Base-by-base conservation (phyloP, 2,113 vertebrate genomes). In the Larimichthys polyactis region DNA sequence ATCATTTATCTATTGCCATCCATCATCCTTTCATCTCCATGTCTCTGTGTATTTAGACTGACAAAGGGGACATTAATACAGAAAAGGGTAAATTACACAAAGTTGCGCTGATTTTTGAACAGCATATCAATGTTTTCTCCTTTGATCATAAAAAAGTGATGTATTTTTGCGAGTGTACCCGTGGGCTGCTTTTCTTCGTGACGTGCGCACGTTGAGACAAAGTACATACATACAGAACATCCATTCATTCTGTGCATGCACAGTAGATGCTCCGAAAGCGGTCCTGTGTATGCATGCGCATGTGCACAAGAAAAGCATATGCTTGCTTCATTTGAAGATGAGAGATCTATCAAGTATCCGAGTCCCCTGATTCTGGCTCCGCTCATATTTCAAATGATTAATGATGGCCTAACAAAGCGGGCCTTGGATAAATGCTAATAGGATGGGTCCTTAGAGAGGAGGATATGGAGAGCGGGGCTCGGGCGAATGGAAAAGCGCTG, bases 301-400 rank as follows among this genome's bases (percentile, higher is more conserved):
- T 19, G 59, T 72, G 84, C 81, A 84, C 79, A 73, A 75, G 71
- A 83, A 65, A 87, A 83, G 79, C 90, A 90, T 88, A 90, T 83
- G 87, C 87, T 81, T 43, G 64, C 80, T 86, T 85, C 79, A 87
- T 84, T 87, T 83, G 84, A 90, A 88, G 89, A 90, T 86, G 79
- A 90, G 90, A 78, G 81, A 92, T 93, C 86, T 83, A 88, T 92
- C 91, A 90, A 90, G 86, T 69, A 75, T 89, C 73, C 12, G 19
- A 78, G 78, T 90, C 86, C 83, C 90, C 68, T 24, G 91, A 85
- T 91, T 84, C 83, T 22, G 27, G 48, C 85, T 79, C 64, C 80
- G 43, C 89, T 94, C 93, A 94, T 94, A 94, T 94, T 91, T 93
- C 90, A 90, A 90, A 93, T 94, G 93, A 94, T 94, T 94, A 93